Conservation (phyloP, 2,888 invertebrate species). For the Himalopsyche anomala region DNA sequence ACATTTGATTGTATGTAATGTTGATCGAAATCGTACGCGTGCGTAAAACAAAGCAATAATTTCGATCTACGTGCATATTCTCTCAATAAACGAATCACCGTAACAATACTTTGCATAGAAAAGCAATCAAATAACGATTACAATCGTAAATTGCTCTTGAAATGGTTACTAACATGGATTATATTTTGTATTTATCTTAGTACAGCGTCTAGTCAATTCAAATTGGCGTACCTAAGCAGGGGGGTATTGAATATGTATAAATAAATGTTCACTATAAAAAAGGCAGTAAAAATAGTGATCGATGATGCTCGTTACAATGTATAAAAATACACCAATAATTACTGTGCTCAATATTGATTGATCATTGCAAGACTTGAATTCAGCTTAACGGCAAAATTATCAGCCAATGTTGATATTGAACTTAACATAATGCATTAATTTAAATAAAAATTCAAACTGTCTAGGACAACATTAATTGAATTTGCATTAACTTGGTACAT, state of each 20-base stretch:
- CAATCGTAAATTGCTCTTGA: not conserved
- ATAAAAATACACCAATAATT: no score
- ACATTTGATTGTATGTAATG: not conserved
- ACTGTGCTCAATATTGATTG: no score
- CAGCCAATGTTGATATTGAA: no score
- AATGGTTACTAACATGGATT: not conserved
- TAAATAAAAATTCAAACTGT: no score
- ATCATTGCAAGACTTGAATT: no score
- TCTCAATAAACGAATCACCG: not conserved
- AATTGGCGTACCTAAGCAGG: not conserved
- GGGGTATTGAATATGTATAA: not conserved
- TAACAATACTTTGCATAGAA: not conserved
- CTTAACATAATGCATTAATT: no score
- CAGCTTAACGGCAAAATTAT: no score
- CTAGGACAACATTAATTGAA: no score
- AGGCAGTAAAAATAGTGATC: no score
- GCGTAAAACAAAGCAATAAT: not conserved
- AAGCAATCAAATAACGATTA: not conserved
- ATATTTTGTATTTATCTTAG: conserved; percentile 3
- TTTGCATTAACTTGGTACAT: no score
- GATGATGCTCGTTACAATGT: no score
- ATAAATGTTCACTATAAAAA: no score
- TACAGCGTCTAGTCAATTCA: not conserved
- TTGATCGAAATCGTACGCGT: not conserved
- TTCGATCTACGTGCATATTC: not conserved